A percentile compares a stretch with the other conserved stretches of the same genome.
Evolutionary conservation across 1,140 invertebrate species (phyloP).

Genomic region (Reticulitermes speratus): DNA sequence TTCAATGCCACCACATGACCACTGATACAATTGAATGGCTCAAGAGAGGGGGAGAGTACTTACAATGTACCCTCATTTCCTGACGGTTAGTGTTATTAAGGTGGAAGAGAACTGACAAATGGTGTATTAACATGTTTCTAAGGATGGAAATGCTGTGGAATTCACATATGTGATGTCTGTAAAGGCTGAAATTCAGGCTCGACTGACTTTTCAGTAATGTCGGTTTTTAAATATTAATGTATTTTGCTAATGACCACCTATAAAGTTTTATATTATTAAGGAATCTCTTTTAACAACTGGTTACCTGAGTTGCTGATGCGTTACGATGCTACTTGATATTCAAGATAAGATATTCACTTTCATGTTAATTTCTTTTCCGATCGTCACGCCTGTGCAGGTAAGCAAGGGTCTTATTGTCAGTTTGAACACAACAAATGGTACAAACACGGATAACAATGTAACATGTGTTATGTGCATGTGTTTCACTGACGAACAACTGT

Average conservation of each 20-base stretch:
- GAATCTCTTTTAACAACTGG: not conserved
- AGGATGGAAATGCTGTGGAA: not conserved
- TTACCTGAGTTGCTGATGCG: not conserved
- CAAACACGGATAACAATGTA: no score
- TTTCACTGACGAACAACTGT: no score
- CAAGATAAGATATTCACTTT: not conserved
- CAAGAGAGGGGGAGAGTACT: not conserved
- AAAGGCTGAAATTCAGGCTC: not conserved
- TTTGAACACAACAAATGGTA: no score
- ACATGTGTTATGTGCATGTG: no score
- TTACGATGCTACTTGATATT: not conserved
- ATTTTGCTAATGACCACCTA: no score
- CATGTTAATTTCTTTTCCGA: no score
- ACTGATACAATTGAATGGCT: not conserved
- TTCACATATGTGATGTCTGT: not conserved
- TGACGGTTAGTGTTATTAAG: not conserved
- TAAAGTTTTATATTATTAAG: no score
- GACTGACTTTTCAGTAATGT: not conserved
- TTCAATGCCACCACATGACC: slow-evolving; percentile 11
- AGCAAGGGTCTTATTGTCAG: no score
- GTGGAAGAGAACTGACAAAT: not conserved
- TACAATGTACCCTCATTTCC: slow-evolving; percentile 2
- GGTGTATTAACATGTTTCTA: not conserved
- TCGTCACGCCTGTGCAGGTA: no score
- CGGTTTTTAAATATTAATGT: not conserved